phyloP scores from a whole-genome alignment of 2,888 invertebrate genomes.

The Choristoneura rosaceana region DNA sequence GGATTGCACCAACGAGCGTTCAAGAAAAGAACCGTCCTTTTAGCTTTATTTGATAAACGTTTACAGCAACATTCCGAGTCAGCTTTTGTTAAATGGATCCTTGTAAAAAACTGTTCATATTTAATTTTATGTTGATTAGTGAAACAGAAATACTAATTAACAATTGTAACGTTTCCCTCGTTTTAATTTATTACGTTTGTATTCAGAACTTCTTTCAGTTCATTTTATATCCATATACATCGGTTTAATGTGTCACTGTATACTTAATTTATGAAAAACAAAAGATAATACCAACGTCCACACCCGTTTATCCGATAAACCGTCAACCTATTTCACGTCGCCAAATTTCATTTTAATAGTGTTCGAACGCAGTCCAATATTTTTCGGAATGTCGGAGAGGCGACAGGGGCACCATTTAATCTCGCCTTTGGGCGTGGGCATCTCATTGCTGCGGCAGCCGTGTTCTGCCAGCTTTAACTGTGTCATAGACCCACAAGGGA shows the following conservation, averaged over 20 bases:
- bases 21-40: not conserved
- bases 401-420: slow-evolving; percentile 63
- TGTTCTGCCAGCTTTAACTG: slow-evolving; percentile 29
- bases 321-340: slow-evolving; percentile 39
- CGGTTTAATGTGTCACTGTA: not conserved
- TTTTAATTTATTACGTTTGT: not conserved
- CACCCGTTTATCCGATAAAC: slow-evolving; percentile 1
- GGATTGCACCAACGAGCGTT: slow-evolving; percentile 11
- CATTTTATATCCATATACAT: not conserved
- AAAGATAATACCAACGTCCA: not conserved
- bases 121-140: not conserved
- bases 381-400: slow-evolving; percentile 65
- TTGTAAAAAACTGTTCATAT: not conserved
- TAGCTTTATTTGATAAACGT: slow-evolving; percentile 12
- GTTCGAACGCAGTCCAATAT: slow-evolving; percentile 67
- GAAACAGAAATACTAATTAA: not conserved
- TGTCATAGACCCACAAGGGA: slow-evolving; percentile 23
- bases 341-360: slow-evolving; percentile 60
- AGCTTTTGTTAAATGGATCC: not conserved
- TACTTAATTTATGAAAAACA: not conserved
- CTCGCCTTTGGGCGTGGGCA: slow-evolving; percentile 59
- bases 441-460: slow-evolving; percentile 59
- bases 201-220: not conserved
- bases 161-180: not conserved
- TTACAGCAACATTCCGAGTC: not conserved